phyloP scores from a whole-genome alignment of 2,113 vertebrate species.

The Mesembrinibis cayennensis region DNA sequence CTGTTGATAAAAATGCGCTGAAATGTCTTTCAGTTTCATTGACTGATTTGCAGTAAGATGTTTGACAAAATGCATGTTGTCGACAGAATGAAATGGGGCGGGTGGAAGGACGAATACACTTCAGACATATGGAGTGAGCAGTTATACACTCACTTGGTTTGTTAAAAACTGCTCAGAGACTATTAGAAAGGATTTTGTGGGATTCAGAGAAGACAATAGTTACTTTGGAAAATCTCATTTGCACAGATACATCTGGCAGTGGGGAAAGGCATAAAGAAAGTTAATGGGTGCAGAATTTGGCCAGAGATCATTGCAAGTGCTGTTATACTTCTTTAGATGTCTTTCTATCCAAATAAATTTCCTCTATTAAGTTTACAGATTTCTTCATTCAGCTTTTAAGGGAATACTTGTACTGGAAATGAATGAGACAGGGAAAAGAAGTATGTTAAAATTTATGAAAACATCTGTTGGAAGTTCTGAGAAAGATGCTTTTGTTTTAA shows the following conservation, averaged over 20 bases:
- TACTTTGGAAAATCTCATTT: constrained; percentile 30
- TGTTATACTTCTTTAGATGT: constrained; percentile 26
- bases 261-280: constrained; percentile 15
- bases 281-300: constrained; percentile 49
- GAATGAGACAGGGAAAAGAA: constrained; percentile 36
- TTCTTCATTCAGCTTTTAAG: constrained; percentile 50
- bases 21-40: constrained; percentile 37
- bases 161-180: neutral
- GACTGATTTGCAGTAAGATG: constrained; percentile 50
- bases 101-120: neutral
- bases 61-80: constrained; percentile 59
- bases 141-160: neutral
- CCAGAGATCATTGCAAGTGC: constrained; percentile 19
- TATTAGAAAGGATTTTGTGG: neutral
- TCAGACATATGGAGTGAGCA: neutral
- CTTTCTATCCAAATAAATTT: constrained; percentile 58
- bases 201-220: constrained; percentile 22
- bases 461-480: constrained; percentile 58
- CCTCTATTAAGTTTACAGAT: constrained; percentile 48
- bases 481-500: constrained; percentile 66
- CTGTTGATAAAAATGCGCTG: constrained; percentile 59
- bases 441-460: constrained; percentile 60
- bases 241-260: constrained; percentile 22
- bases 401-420: constrained; percentile 54
- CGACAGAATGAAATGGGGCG: constrained; percentile 8